Base-by-base conservation (phyloP, 2,797 vertebrate species). In the Holocentrus rufus region DNA sequence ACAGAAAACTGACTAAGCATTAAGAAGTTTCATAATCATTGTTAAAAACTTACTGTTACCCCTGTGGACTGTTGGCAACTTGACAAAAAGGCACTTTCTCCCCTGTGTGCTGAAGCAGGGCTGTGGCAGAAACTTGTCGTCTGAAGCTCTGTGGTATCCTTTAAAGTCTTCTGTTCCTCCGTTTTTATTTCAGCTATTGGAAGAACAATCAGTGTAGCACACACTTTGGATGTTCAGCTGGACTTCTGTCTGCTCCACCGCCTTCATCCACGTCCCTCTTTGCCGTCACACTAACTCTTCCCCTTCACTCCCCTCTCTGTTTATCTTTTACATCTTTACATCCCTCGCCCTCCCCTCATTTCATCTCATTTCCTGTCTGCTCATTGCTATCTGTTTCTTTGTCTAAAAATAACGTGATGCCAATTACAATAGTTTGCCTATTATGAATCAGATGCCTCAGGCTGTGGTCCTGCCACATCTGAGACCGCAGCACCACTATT, bases 321-420 rank as follows among this genome's bases (percentile, higher is more conserved):
- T 88, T 89, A 88, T 92, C 89, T 81, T 84, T 80, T 85, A 69
- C 90, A 86, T 92, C 89, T 81, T 52, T 69, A 56, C 77, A 74
- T 72, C 80, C 74, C 78, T 65, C 62, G 57, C 88, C 86, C 89
- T 74, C 88, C 83, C 82, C 72, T 80, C 74, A 53, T 90, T 85
- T 88, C 77, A 77, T 90, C 88, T 93, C 65, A 91, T 92, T 91
- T 93, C 92, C 92, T 88, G 69, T 80, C 66, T 72, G 60, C 80
- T 89, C 87, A 79, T 76, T 74, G 87, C 79, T 1, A 23, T 89
- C 72, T 71, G 65, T 79, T 80, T 82, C 63, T 85, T 84, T 90
- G 68, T 79, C 90, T 93, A 93, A 91, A 93, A 94, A 94, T 93
- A 93, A 87, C 87, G 75, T 36, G 17, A 84, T 76, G 68, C 25